Conservation (phyloP, 2,888 invertebrate genomes). For the Halictus ligatus region DNA sequence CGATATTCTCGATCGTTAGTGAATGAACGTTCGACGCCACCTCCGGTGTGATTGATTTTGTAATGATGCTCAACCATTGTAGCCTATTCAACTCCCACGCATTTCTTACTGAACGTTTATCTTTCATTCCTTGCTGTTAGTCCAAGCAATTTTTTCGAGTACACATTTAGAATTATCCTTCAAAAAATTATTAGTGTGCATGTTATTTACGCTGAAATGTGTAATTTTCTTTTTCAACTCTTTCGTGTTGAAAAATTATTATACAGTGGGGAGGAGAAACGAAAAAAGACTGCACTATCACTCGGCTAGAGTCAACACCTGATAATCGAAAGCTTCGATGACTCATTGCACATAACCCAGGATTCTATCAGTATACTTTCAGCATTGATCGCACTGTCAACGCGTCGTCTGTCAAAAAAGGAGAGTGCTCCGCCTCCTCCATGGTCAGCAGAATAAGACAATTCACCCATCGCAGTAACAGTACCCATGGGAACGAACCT, state of each 20-base stretch:
- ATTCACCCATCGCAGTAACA: background rate
- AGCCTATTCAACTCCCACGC: background rate
- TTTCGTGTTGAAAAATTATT: too few species aligned
- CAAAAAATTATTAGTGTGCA: too few species aligned
- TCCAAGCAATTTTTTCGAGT: too few species aligned
- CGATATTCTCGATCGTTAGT: conserved; percentile 1
- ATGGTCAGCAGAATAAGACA: conserved; percentile 32
- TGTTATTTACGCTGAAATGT: too few species aligned
- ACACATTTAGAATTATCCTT: too few species aligned
- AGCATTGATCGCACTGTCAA: conserved; percentile 29
- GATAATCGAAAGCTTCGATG: background rate
- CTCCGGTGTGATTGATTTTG: conserved; percentile 30
- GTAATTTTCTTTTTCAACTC: too few species aligned
- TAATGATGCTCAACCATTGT: background rate
- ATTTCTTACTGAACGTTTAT: background rate
- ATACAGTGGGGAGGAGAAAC: too few species aligned
- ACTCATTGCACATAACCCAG: background rate
- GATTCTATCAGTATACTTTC: too few species aligned
- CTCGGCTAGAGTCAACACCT: background rate
- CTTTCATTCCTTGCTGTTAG: background rate
- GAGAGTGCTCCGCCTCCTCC: background rate
- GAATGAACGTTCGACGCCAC: conserved; percentile 28
- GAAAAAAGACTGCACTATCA: too few species aligned
- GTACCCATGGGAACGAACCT: conserved; percentile 19
- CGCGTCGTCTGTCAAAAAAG: conserved; percentile 38